phyloP scores from a whole-genome alignment of 2,888 invertebrate species.

The Isoperla grammatica region DNA sequence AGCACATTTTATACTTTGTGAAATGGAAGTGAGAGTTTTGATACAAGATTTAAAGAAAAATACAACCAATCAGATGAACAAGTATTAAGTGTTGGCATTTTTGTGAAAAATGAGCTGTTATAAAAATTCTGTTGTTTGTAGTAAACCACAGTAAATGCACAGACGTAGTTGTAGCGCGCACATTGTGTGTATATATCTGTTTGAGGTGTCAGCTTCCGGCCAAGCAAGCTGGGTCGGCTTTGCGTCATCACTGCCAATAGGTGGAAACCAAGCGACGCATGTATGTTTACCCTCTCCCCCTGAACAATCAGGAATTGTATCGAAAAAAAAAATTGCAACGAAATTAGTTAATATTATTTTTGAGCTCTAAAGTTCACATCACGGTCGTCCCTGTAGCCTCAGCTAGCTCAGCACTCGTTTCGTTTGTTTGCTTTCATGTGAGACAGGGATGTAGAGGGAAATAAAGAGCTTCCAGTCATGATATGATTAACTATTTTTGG shows the following conservation, averaged over 20 bases:
- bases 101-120: constrained; percentile 23
- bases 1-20: constrained; percentile 32
- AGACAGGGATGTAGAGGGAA: constrained; percentile 20
- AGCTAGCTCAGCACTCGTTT: constrained; percentile 15
- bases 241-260: no score
- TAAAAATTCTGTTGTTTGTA: constrained; percentile 26
- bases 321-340: constrained; percentile 11
- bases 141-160: constrained; percentile 14
- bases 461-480: constrained; percentile 30
- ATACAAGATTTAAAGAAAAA: constrained; percentile 30
- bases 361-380: no score
- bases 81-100: constrained; percentile 18
- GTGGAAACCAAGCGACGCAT: background rate
- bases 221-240: no score
- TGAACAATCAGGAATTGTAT: constrained; percentile 2
- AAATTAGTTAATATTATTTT: background rate
- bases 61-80: constrained; percentile 17
- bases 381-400: background rate
- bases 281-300: background rate
- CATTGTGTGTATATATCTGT: background rate
- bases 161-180: constrained; percentile 7
- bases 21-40: constrained; percentile 31
- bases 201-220: no score
- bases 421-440: constrained; percentile 22
- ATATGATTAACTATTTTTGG: constrained; percentile 29